Percentiles rank a stretch among this genome's conserved stretches.
These are phyloP conservation scores for Acridotheres tristis DNA, from an alignment of 2,797 vertebrate genomes.

Conservation along the genomic window DNA sequence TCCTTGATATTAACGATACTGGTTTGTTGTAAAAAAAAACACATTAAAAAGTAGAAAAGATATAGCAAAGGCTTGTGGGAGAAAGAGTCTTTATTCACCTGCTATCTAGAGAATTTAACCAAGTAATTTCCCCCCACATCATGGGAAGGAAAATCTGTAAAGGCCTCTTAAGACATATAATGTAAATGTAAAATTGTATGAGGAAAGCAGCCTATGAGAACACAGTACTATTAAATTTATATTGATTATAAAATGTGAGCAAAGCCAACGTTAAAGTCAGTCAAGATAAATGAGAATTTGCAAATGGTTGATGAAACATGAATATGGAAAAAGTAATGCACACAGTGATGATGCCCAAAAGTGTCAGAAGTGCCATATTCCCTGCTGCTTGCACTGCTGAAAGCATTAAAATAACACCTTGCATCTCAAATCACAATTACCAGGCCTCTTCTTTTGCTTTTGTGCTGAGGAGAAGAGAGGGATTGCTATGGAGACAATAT, in stretches of 20 bases:
- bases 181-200: slow-evolving; percentile 38
- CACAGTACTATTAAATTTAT: slow-evolving; percentile 16
- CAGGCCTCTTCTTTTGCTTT: slow-evolving; percentile 14
- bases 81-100: neutral
- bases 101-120: slow-evolving; percentile 8
- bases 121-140: neutral
- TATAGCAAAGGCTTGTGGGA: neutral
- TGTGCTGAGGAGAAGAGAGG: slow-evolving; percentile 20
- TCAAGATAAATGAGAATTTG: slow-evolving; percentile 47
- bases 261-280: slow-evolving; percentile 47
- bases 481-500: slow-evolving; percentile 69
- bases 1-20: neutral
- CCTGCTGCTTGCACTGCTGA: slow-evolving; percentile 12
- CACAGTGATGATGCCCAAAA: neutral
- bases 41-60: neutral
- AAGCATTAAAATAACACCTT: slow-evolving; percentile 49
- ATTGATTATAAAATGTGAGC: slow-evolving; percentile 2
- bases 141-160: slow-evolving; percentile 32
- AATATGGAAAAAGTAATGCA: slow-evolving; percentile 1
- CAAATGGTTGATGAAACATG: slow-evolving; percentile 30
- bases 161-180: slow-evolving; percentile 12
- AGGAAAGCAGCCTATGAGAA: slow-evolving; percentile 27
- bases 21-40: neutral
- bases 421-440: slow-evolving; percentile 55
- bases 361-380: neutral